A percentile compares a stretch with the other conserved stretches of the same genome.
Conservation (phyloP, 2,113 vertebrate genomes). For the Leptodactylus fuscus region DNA sequence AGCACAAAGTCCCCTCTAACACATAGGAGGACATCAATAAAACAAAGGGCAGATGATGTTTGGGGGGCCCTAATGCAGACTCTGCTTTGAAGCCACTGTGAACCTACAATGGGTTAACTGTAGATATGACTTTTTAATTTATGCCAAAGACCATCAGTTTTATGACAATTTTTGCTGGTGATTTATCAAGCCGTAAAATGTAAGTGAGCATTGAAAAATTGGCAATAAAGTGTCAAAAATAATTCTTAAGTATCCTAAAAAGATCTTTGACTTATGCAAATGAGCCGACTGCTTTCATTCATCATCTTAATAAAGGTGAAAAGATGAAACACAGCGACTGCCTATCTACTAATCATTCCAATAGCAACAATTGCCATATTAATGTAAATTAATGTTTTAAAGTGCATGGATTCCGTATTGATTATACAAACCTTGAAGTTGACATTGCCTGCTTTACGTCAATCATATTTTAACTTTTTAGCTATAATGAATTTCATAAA, state of each 20-base stretch:
- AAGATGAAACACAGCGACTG: conserved; percentile 27
- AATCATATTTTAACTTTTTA: conserved; percentile 47
- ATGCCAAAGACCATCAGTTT: conserved; percentile 41
- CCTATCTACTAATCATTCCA: conserved; percentile 41
- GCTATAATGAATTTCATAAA: conserved; percentile 35
- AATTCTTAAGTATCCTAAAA: conserved; percentile 53
- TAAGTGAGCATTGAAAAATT: conserved; percentile 38
- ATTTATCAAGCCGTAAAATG: conserved; percentile 52
- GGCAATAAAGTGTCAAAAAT: conserved; percentile 55
- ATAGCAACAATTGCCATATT: conserved; percentile 51
- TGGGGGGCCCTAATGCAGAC: not conserved
- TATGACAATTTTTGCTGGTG: conserved; percentile 39
- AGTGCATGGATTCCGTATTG: conserved; percentile 37
- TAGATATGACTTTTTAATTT: conserved; percentile 33
- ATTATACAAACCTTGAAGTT: conserved; percentile 37
- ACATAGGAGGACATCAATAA: not conserved
- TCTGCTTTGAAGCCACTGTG: not conserved
- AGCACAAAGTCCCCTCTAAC: too few relatives aligned
- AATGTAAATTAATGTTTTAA: conserved; percentile 46
- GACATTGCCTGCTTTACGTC: conserved; percentile 23
- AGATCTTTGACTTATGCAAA: conserved; percentile 55
- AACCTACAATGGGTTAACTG: not conserved
- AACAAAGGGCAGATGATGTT: not conserved
- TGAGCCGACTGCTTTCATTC: conserved; percentile 36
- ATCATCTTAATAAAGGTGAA: conserved; percentile 56